Base-by-base conservation (phyloP, 1,140 invertebrate species). In the Drosophila pallidifrons region DNA sequence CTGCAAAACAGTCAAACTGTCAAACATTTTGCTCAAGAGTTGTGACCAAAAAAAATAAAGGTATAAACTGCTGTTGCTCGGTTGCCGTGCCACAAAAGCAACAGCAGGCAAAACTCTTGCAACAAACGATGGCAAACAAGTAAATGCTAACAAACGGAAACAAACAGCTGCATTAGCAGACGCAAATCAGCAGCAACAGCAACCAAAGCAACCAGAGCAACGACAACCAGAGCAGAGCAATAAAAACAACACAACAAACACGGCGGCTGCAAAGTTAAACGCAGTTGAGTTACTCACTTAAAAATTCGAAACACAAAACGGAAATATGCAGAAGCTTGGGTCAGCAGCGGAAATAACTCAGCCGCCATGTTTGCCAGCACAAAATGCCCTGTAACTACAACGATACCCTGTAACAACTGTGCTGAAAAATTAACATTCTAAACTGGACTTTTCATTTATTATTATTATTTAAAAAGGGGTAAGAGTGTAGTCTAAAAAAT, bases 81-180 rank as follows among this genome's bases (percentile, higher is more conserved):
- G 43, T 77, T 72, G 70, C 45, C 43, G 41, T 78, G 64, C 46
- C 55, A 61, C 64, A 67, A 41, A 65, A 63, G 30, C 25, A 20
- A 46, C 25, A 35, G 13, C 55, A 28, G 61, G 75, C 77, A 72
- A 72, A 43, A 64, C 54, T 52, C 28, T 55, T 45, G 41, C 79
- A 71, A 32, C 75, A 68, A 78, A 58, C 68, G 58, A 6, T 25
- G 20, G 20, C 60, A 77, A 79, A 79, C 76, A 83, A 79, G 71
- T 64, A 77, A 81, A 72, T 67, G 72, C 72, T 85, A 81, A 89
- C 83, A 81, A 83, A 89, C 85, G 83, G 81, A 88, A 88, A 89
- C 85, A 88, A 88, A 89, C 85, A 89, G 83, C 85, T 88, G 85
- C 83, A 88, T 88, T 88, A 88, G 83, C 77, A 81, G 71, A 74